These are phyloP conservation scores for Disparrhopalites patrizii DNA, from an alignment of 2,888 invertebrate species.

Conservation along the genomic window DNA sequence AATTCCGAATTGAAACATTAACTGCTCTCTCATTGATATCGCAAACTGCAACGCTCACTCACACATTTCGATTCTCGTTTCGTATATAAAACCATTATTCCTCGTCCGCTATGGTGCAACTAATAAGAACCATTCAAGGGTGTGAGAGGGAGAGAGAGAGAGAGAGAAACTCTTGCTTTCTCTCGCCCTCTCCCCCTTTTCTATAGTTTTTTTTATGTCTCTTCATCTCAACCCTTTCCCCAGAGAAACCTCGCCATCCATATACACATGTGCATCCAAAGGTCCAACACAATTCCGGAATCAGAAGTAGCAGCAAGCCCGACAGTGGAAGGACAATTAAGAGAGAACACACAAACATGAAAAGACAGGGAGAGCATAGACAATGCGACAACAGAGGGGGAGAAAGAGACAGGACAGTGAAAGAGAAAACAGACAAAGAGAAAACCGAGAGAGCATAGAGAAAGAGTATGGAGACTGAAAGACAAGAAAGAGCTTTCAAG, in stretches of 20 bases:
- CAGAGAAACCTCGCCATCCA: too few relatives aligned
- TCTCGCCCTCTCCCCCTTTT: too few relatives aligned
- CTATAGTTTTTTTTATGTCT: too few relatives aligned
- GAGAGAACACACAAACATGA: too few relatives aligned
- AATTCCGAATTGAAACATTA: conserved; percentile 35
- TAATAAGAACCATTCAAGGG: conserved; percentile 5
- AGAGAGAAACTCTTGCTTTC: too few relatives aligned
- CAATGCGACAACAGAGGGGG: not conserved
- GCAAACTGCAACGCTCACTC: conserved; percentile 6
- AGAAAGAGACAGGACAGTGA: not conserved
- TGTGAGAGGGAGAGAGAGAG: not conserved
- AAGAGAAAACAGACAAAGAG: not conserved
- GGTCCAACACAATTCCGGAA: too few relatives aligned
- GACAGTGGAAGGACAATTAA: too few relatives aligned
- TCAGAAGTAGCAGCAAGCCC: too few relatives aligned
- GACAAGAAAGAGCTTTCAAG: not conserved
- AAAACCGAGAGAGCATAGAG: not conserved
- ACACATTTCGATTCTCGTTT: conserved; percentile 2
- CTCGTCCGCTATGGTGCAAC: not conserved
- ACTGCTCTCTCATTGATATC: conserved; percentile 31
- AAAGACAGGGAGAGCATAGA: too few relatives aligned
- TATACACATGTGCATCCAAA: too few relatives aligned
- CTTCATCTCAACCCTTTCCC: not conserved
- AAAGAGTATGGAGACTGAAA: not conserved
- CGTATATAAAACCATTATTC: not conserved